Evolutionary conservation across 2,113 vertebrate species (phyloP).

Genomic region (Aegotheles bennettii): DNA sequence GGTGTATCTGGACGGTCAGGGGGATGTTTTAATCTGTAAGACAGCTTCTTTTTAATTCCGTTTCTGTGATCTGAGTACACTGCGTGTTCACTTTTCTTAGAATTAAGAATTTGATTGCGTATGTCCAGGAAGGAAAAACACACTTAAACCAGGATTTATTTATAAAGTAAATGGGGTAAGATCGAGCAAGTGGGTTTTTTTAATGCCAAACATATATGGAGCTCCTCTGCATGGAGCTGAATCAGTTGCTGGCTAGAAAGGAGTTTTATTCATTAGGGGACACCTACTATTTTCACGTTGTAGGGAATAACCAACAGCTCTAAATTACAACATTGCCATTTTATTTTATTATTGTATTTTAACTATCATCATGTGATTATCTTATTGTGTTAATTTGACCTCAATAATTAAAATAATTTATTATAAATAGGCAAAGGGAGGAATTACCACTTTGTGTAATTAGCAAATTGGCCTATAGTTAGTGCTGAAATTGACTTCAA

Average conservation of each 20-base stretch:
- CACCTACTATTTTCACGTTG: rapidly evolving
- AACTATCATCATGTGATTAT: neutral
- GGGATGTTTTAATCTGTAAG: neutral
- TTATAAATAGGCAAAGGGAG: neutral
- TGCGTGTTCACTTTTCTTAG: rapidly evolving
- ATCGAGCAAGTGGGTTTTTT: neutral
- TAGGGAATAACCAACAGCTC: neutral
- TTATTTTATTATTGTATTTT: neutral
- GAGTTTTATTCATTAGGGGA: neutral
- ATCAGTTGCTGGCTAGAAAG: neutral
- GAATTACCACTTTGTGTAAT: neutral
- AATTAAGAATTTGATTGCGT: neutral
- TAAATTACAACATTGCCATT: neutral
- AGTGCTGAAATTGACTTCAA: neutral
- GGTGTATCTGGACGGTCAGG: rapidly evolving
- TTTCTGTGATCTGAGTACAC: neutral
- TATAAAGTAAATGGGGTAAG: neutral
- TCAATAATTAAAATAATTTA: neutral
- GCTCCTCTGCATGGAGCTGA: neutral
- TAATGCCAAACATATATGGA: neutral
- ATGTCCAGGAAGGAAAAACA: neutral
- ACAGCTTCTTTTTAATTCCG: rapidly evolving
- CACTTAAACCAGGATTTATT: neutral
- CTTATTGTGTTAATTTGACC: neutral
- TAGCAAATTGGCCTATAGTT: neutral